phyloP scores from a whole-genome alignment of 2,113 vertebrate genomes.

The Excalfactoria chinensis region DNA sequence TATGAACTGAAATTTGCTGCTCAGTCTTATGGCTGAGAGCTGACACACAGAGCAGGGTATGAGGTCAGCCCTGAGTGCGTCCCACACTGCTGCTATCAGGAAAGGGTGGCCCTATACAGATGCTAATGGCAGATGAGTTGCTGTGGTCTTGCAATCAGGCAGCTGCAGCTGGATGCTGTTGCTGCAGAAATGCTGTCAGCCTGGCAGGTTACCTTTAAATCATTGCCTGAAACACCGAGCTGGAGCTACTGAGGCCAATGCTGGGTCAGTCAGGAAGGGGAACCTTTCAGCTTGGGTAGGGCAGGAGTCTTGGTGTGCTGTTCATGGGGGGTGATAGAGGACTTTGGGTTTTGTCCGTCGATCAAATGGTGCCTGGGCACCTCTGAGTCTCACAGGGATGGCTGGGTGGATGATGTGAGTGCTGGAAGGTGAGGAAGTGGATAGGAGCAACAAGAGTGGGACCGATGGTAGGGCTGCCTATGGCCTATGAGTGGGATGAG shows the following conservation, averaged over 20 bases:
- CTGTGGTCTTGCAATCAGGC: background rate
- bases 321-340: rapidly evolving
- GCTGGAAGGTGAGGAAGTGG: background rate
- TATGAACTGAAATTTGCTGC: background rate
- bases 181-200: rapidly evolving
- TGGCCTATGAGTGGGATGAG: no score
- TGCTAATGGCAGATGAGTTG: background rate
- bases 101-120: no score
- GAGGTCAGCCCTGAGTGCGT: rapidly evolving
- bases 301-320: rapidly evolving
- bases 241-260: background rate
- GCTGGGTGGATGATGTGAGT: background rate
- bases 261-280: rapidly evolving
- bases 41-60: background rate
- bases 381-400: background rate
- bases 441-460: rapidly evolving
- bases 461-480: background rate
- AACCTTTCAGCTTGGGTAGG: rapidly evolving
- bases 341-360: background rate
- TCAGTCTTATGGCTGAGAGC: background rate
- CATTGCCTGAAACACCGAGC: rapidly evolving
- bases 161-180: rapidly evolving
- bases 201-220: background rate
- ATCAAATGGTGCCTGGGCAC: rapidly evolving
- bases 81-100: no score